Base-by-base conservation (phyloP, 2,888 invertebrate species). In the Cheilosia vernalis region DNA sequence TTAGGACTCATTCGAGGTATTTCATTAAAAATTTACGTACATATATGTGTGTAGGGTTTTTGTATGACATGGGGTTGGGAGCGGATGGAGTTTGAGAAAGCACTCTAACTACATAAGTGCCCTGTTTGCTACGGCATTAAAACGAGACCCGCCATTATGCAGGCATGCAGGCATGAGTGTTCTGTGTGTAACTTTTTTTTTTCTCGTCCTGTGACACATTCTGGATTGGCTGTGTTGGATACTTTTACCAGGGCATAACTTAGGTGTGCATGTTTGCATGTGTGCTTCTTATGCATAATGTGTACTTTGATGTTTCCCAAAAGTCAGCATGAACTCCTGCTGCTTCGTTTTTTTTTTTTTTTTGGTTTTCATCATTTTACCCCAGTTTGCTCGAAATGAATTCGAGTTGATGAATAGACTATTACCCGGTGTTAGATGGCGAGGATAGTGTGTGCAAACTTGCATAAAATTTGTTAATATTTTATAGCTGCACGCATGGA, bases 21-120 rank as follows among this genome's bases (percentile, higher is more conserved):
- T 85, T 85, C 85, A 85, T 85, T 85, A 77, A 85, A 85, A 85
- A 85, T 85, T 66, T 77, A 85, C 81, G 81, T 77, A 40, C 51
- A 53, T 37, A 10, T 47, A 40, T 21, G 30, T 56, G 40, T 51
- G 61, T 19, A 37, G 53, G 47, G 53, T 53, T 55, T 49, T 49
- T 51, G 47, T 44, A 53, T 51, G 61, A 69, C 33, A 56, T 30
- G n/a, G 61, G 21, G 40, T 19, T 30, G 15, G 27, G 49, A n/a
- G 13, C 6, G 17, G 24, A 30, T 4, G 30, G 27, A 15, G 64
- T 30, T 67, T 69, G 44, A 53, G 24, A 55, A 42, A 42, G 44
- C 17, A 44, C 60, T 69, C 53, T 33, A 27, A 27, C 27, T 37
- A 17, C 15, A n/a, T 19, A n/a, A 37, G 60, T 21, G 56, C 37